A percentile compares a stretch with the other conserved stretches of the same genome.
Evolutionary conservation across 2,888 invertebrate genomes (phyloP).

Genomic region (Ormyrus rosae): DNA sequence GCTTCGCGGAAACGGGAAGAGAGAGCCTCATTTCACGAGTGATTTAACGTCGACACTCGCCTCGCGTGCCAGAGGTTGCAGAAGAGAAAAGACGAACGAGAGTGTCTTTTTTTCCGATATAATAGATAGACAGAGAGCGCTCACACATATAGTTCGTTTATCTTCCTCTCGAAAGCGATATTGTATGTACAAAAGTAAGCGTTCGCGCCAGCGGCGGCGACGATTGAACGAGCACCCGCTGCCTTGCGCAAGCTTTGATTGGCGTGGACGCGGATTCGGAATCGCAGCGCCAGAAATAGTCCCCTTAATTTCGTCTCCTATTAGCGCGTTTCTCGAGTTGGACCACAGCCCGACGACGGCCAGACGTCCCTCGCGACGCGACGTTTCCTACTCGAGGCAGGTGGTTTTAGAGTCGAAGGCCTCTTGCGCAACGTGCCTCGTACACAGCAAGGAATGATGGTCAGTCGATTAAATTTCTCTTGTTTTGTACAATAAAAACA

Average conservation of each 20-base stretch:
- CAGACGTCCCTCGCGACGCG: conserved; percentile 36
- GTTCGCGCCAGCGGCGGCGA: not conserved
- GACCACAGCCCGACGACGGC: conserved; percentile 20
- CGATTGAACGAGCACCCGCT: not conserved
- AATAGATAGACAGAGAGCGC: not conserved
- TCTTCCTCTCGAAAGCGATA: conserved; percentile 11
- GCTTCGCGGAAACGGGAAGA: not conserved
- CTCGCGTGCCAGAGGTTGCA: conserved; percentile 11
- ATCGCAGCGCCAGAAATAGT: conserved; percentile 12
- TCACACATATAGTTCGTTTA: not conserved
- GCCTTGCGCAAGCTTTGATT: not conserved
- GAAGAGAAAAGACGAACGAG: not conserved
- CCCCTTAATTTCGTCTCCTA: conserved; percentile 22
- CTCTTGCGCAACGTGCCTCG: not conserved
- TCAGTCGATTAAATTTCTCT: no score
- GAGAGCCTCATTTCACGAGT: conserved; percentile 10
- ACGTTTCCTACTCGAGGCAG: conserved; percentile 17
- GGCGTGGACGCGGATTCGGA: no score
- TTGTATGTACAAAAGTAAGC: conserved; percentile 24
- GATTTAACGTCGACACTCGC: conserved; percentile 13
- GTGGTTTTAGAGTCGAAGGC: conserved; percentile 12
- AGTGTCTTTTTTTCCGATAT: conserved; percentile 24
- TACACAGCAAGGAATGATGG: no score
- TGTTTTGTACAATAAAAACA: not conserved
- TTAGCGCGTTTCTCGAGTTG: conserved; percentile 15